Conservation (phyloP, 2,888 invertebrate genomes). For the Eristalinus aeneus region DNA sequence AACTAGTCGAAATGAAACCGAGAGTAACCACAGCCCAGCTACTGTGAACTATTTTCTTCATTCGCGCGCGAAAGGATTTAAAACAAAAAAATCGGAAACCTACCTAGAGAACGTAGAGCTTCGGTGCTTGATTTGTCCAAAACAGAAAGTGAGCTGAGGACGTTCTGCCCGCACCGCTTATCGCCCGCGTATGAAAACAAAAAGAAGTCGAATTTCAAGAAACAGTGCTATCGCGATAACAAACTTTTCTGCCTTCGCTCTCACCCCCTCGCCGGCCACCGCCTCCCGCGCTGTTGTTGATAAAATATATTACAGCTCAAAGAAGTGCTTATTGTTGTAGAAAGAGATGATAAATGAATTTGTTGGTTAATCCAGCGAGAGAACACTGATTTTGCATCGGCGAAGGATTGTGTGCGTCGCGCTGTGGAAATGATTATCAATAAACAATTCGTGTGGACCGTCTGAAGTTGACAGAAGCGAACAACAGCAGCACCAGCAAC, state of each 20-base stretch:
- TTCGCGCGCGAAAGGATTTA: conserved; percentile 62
- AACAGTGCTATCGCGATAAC: conserved; percentile 60
- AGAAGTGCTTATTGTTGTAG: conserved; percentile 21
- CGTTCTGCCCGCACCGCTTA: conserved; percentile 30
- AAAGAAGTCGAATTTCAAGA: conserved; percentile 24
- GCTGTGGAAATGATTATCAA: conserved; percentile 27
- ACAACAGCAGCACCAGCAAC: not conserved
- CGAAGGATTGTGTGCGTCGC: conserved; percentile 4
- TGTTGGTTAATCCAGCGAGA: not conserved
- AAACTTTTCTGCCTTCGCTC: conserved; percentile 32
- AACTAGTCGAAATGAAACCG: conserved; percentile 35
- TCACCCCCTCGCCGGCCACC: not conserved
- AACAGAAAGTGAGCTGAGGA: conserved; percentile 3
- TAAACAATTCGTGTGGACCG: conserved; percentile 15
- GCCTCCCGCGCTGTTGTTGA: conserved; percentile 42
- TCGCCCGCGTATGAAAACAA: conserved; percentile 33
- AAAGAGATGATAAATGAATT: conserved; percentile 26
- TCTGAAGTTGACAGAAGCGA: not conserved
- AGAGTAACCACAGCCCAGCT: conserved; percentile 28
- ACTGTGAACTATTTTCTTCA: conserved; percentile 9
- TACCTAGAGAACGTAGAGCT: not conserved
- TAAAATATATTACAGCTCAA: conserved; percentile 12
- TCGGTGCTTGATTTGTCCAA: not conserved
- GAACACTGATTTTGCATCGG: not conserved
- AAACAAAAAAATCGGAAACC: not conserved